These are phyloP conservation scores for Listronotus bonariensis DNA, from an alignment of 1,140 invertebrate species.

Conservation along the genomic window DNA sequence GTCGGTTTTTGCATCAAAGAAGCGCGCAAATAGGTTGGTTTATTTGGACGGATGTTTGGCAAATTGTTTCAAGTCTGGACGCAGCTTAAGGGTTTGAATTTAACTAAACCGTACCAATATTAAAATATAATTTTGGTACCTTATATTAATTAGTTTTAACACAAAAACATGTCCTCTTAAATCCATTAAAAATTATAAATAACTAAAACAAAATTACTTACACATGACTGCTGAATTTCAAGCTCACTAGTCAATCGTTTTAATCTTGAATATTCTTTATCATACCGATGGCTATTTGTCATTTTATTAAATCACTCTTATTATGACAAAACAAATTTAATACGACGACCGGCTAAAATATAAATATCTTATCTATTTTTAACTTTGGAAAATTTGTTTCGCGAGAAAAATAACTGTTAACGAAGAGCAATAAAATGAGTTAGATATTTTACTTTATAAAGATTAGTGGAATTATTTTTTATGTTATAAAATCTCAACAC, in stretches of 20 bases:
- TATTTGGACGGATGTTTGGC: too few relatives aligned
- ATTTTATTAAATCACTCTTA: constrained; percentile 32
- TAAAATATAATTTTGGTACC: too few relatives aligned
- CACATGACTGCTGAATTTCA: constrained; percentile 63
- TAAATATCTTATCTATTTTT: constrained; percentile 20
- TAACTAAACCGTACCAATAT: too few relatives aligned
- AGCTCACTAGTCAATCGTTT: constrained; percentile 67
- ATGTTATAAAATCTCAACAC: too few relatives aligned
- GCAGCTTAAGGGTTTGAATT: too few relatives aligned
- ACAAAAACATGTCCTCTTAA: not conserved
- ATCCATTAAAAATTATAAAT: constrained; percentile 15
- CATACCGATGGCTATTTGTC: constrained; percentile 56
- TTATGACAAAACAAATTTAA: constrained; percentile 5
- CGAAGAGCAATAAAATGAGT: not conserved
- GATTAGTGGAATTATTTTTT: too few relatives aligned
- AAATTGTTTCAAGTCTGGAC: too few relatives aligned
- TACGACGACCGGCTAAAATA: constrained; percentile 12
- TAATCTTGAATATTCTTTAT: constrained; percentile 66
- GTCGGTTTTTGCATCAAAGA: too few relatives aligned
- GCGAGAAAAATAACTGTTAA: constrained; percentile 2
- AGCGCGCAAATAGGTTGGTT: too few relatives aligned
- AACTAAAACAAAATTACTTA: constrained; percentile 54
- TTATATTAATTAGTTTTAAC: not conserved
- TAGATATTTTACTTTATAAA: too few relatives aligned
- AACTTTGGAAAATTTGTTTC: constrained; percentile 13